These are phyloP conservation scores for Mobula hypostoma DNA, from an alignment of 2,113 vertebrate species.

Conservation along the genomic window DNA sequence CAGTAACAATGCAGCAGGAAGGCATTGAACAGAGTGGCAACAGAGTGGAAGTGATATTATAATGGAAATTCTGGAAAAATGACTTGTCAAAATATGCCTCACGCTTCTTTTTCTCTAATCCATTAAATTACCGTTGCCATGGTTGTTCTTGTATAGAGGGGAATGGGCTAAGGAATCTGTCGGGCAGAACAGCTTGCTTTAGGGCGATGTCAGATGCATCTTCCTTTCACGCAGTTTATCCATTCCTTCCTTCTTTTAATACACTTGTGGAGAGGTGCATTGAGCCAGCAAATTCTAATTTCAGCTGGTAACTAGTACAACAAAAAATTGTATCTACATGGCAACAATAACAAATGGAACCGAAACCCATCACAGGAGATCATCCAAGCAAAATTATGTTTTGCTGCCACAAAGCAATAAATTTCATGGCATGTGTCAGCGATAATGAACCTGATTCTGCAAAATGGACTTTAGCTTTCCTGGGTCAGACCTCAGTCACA, in stretches of 20 bases:
- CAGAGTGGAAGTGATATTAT: constrained; percentile 22
- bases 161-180: neutral
- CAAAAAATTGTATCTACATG: neutral
- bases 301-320: neutral
- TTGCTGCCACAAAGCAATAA: too few species aligned
- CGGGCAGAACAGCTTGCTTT: neutral
- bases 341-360: neutral
- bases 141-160: neutral
- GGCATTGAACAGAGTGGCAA: neutral
- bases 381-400: neutral
- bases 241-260: neutral
- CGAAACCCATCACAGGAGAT: neutral
- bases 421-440: too few species aligned
- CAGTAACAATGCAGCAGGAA: constrained; percentile 3
- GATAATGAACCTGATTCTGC: too few species aligned
- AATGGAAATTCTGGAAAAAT: neutral
- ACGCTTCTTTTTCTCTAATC: constrained; percentile 4
- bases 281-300: neutral
- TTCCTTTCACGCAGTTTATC: neutral
- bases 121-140: constrained; percentile 21
- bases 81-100: constrained; percentile 33
- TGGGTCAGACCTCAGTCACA: neutral
- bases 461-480: too few species aligned
- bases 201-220: neutral
- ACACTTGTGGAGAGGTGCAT: neutral